Percentiles rank a stretch among this genome's conserved stretches.
Evolutionary conservation across 2,888 invertebrate species (phyloP).

Genomic region (Autographa gamma): DNA sequence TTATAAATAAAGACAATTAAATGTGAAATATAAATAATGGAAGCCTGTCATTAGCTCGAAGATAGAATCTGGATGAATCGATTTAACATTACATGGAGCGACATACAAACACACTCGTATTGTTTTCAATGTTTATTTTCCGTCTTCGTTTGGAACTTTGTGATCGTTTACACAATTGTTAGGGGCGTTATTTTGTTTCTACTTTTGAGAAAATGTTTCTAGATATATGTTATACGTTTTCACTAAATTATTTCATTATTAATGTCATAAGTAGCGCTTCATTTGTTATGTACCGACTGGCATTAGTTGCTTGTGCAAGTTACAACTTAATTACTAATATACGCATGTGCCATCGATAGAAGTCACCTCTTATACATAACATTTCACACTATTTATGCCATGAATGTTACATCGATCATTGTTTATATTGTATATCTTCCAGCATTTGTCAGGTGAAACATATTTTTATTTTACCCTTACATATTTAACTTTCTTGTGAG

Average conservation of each 20-base stretch:
- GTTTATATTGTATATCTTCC: conserved; percentile 83
- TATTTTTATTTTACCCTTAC: conserved; percentile 77
- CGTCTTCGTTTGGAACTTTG: neutral
- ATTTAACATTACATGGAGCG: conserved; percentile 81
- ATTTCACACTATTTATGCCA: conserved; percentile 79
- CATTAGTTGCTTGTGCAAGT: conserved; percentile 77
- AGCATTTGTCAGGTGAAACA: conserved; percentile 91
- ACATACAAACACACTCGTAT: conserved; percentile 67
- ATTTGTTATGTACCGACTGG: conserved; percentile 39
- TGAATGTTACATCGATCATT: conserved; percentile 81
- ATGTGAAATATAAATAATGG: conserved; percentile 66
- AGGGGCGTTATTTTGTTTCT: neutral
- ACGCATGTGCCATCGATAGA: conserved; percentile 80
- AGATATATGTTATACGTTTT: conserved; percentile 10
- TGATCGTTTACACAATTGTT: neutral
- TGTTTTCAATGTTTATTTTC: neutral
- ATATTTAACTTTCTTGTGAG: conserved; percentile 45
- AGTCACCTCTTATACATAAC: conserved; percentile 83
- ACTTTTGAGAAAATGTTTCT: conserved; percentile 11
- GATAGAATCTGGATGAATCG: conserved; percentile 67
- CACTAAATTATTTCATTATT: conserved; percentile 8
- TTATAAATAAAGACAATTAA: conserved; percentile 80
- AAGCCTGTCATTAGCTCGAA: conserved; percentile 81
- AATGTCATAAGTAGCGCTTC: conserved; percentile 11
- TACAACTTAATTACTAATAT: conserved; percentile 69